Percentiles rank a stretch among this genome's conserved stretches.
Conservation (phyloP, 2,888 invertebrate species). For the Torymus texanus region DNA sequence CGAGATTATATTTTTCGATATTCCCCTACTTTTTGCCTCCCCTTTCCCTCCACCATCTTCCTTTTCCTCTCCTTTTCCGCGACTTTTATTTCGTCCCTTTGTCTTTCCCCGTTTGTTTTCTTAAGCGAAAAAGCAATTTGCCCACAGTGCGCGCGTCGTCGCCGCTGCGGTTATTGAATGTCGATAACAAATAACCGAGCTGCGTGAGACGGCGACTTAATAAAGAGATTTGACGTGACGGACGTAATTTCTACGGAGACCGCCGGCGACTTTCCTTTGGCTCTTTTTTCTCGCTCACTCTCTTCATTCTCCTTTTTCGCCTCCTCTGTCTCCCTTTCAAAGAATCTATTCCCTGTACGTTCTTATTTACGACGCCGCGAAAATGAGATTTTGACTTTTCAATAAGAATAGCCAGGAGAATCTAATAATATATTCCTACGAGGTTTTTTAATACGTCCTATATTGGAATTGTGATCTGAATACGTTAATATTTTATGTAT, state of each 20-base stretch:
- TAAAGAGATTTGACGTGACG: conserved; percentile 54
- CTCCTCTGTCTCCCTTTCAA: neutral
- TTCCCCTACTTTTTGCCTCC: conserved; percentile 36
- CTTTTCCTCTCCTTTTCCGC: conserved; percentile 48
- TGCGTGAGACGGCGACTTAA: conserved; percentile 55
- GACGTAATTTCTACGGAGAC: conserved; percentile 48
- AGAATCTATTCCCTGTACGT: conserved; percentile 21
- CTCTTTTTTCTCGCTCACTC: conserved; percentile 9
- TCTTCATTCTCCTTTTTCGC: conserved; percentile 6
- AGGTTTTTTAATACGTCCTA: conserved; percentile 13
- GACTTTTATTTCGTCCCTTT: conserved; percentile 55
- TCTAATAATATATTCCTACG: neutral
- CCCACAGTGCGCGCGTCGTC: conserved; percentile 2
- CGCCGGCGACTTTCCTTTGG: neutral
- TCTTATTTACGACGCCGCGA: conserved; percentile 28
- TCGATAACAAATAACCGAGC: conserved; percentile 57
- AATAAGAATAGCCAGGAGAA: conserved; percentile 8
- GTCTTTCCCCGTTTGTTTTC: conserved; percentile 51
- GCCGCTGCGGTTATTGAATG: conserved; percentile 51
- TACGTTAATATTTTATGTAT: conserved; percentile 23
- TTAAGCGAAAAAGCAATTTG: conserved; percentile 53
- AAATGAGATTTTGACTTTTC: conserved; percentile 38
- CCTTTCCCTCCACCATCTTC: neutral
- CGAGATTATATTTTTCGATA: conserved; percentile 48
- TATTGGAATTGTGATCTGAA: conserved; percentile 29